These are phyloP conservation scores for Chaetodon trifasciatus DNA, from an alignment of 2,797 vertebrate genomes.

Conservation along the genomic window DNA sequence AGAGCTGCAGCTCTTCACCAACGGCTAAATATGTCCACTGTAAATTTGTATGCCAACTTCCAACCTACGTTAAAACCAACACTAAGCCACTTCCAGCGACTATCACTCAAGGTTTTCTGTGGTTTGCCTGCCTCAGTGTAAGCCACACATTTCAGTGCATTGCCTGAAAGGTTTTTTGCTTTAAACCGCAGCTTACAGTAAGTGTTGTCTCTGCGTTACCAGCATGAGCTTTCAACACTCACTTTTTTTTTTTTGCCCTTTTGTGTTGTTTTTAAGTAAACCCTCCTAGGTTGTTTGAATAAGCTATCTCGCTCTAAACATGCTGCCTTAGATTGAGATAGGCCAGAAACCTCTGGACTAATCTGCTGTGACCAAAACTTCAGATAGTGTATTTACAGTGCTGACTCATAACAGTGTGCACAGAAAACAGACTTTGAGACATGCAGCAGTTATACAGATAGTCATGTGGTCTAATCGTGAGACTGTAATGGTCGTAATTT, in stretches of 20 bases:
- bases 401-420: conserved; percentile 4
- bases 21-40: not conserved
- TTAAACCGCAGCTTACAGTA: not conserved
- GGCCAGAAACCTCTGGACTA: not conserved
- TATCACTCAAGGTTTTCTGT: not conserved
- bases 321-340: not conserved
- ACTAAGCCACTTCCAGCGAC: not conserved
- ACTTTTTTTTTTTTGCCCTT: not conserved
- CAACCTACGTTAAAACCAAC: not conserved
- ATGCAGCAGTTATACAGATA: not conserved
- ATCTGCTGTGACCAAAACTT: conserved; percentile 25
- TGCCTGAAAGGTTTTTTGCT: not conserved
- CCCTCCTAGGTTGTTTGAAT: not conserved
- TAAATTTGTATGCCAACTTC: not conserved
- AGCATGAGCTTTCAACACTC: not conserved
- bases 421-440: not conserved
- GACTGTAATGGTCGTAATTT: not conserved
- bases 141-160: not conserved
- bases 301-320: not conserved
- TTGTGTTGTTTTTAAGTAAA: not conserved
- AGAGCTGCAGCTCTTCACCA: not conserved
- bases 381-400: conserved; percentile 7
- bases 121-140: not conserved
- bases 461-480: not conserved
- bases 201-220: not conserved